Base-by-base conservation (phyloP, 2,888 invertebrate genomes). In the Lasioglossum leucozonium region DNA sequence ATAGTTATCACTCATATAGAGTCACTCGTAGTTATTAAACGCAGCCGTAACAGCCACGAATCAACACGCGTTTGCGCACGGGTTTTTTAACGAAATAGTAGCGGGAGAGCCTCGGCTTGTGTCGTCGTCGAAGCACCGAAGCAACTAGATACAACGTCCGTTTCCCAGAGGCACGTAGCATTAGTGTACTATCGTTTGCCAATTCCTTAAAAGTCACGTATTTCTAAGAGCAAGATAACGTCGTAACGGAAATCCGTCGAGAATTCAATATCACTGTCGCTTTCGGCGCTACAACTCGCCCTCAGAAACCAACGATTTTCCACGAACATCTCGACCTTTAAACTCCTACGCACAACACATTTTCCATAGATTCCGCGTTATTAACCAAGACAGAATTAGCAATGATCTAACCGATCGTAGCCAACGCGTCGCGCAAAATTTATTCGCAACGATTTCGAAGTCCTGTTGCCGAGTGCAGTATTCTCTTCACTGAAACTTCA, bases 141-240 rank as follows among this genome's bases (percentile, higher is more conserved):
- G 58, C 37, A 73, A 85, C 80, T 85, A 13, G 30, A 73, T 51
- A 51, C 26, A 58, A 79, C 34, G 58, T 67, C 42, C 26, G 80
- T 26, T 42, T 62, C 79, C 26, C 37, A 42, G 40, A 26, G 62
- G 72, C 85, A 85, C 85, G 85, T 85, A 84, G 44, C 69, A 42
- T 42, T 62, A 62, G 58, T 62, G 47, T 73, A 79, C 85, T 85
- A 85, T 80, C 85, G 80, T 84, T 71, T 44, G 73, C 69, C 73
- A 80, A 85, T 80, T 85, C 80, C 76, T 77, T 80, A 40, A 34
- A 69, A 85, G 85, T 85, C 85, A 85, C 85, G 85, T 85, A 85
- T 85, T 47, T 22, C 69, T 67, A 44, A 79, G 22, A 73, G 42
- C 72, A n/a, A 79, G 85, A 84, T 85, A 85, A 84, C 69, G 74